Evolutionary conservation across 2,797 vertebrate species (phyloP).

Genomic region (Leucoraja ocellata): DNA sequence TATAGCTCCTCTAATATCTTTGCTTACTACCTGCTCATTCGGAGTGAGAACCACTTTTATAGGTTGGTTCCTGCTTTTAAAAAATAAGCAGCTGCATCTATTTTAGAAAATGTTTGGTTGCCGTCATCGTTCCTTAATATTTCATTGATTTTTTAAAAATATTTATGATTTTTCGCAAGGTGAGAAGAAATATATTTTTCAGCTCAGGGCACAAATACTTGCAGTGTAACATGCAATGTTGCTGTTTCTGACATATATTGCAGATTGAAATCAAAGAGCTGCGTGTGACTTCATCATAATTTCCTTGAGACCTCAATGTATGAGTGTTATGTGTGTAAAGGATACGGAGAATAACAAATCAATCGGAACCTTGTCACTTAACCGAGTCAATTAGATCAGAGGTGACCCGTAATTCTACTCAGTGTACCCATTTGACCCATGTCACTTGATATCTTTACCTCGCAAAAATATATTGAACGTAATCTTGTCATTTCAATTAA

Average conservation of each 20-base stretch:
- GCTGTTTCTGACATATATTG: not conserved
- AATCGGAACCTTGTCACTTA: not conserved
- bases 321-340: not conserved
- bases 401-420: not conserved
- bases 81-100: not conserved
- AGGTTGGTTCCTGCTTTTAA: not conserved
- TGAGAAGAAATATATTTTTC: not conserved
- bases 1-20: no score
- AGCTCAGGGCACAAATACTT: not conserved
- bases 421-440: not conserved
- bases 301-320: not conserved
- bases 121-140: not conserved
- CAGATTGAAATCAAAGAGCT: not conserved
- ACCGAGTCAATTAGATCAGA: not conserved
- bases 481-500: no score
- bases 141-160: not conserved
- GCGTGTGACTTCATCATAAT: not conserved
- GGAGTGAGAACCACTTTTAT: not conserved
- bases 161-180: not conserved
- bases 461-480: not conserved
- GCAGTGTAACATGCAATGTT: not conserved
- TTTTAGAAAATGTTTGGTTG: not conserved
- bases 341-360: not conserved
- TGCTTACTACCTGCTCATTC: not conserved
- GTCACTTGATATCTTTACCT: not conserved